phyloP scores from a whole-genome alignment of 1,140 invertebrate species.

The Drosophila pectinifera region DNA sequence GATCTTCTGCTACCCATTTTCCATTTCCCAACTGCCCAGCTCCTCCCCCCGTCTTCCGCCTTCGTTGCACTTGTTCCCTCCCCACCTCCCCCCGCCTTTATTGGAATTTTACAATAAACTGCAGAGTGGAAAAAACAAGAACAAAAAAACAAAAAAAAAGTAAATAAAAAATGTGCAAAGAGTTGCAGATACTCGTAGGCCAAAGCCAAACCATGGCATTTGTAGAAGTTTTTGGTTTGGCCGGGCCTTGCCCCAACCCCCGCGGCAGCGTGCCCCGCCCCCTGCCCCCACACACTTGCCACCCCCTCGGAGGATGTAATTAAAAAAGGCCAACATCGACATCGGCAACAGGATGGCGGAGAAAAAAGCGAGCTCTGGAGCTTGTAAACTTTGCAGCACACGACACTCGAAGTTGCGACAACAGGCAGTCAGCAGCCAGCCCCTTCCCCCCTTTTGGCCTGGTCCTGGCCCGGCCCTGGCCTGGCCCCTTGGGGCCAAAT shows the following conservation, averaged over 20 bases:
- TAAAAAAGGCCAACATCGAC: constrained; percentile 73
- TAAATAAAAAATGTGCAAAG: constrained; percentile 9
- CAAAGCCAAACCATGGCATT: constrained; percentile 74
- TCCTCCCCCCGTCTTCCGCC: constrained; percentile 4
- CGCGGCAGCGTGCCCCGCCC: neutral
- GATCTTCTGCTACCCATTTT: constrained; percentile 14
- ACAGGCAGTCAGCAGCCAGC: neutral
- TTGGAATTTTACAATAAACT: constrained; percentile 82
- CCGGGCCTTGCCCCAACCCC: neutral
- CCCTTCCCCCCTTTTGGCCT: no score
- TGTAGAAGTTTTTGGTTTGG: constrained; percentile 69
- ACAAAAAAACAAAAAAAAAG: neutral
- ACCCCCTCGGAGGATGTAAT: constrained; percentile 65
- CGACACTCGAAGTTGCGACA: constrained; percentile 52
- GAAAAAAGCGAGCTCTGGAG: constrained; percentile 6
- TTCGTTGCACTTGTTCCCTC: neutral
- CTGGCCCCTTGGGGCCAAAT: constrained; percentile 47
- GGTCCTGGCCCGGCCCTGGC: no score
- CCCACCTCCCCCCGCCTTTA: constrained; percentile 55
- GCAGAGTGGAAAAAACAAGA: constrained; percentile 13
- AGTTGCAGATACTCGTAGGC: constrained; percentile 51
- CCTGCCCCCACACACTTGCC: neutral
- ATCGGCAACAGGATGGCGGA: constrained; percentile 36
- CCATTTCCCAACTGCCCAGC: constrained; percentile 2
- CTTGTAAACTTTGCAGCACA: constrained; percentile 52